A percentile compares a stretch with the other conserved stretches of the same genome.
These are phyloP conservation scores for Oscheius sp. DNA, from an alignment of 2,888 invertebrate genomes.

Conservation along the genomic window DNA sequence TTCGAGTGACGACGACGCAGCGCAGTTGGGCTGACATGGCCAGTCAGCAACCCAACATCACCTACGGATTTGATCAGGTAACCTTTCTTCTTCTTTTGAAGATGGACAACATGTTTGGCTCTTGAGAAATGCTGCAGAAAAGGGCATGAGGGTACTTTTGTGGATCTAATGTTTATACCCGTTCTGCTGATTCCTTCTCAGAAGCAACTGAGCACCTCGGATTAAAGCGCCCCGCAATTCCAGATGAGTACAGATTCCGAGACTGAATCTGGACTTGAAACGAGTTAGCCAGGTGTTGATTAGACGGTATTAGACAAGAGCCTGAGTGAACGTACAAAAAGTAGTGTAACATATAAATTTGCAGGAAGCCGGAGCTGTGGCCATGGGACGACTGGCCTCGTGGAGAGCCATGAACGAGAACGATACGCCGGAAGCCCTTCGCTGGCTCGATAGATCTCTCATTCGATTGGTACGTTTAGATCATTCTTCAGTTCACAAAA, in stretches of 20 bases:
- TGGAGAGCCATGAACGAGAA: slow-evolving; percentile 87
- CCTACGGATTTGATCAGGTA: slow-evolving; percentile 77
- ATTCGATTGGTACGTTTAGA: slow-evolving; percentile 84
- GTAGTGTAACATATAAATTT: slow-evolving; percentile 78
- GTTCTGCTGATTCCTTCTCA: slow-evolving; percentile 92
- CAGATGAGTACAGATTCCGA: too few species aligned
- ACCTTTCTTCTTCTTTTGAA: neutral
- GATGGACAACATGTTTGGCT: neutral
- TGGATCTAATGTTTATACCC: too few species aligned
- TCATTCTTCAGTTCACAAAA: neutral
- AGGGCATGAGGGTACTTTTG: too few species aligned
- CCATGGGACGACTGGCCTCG: slow-evolving; percentile 95
- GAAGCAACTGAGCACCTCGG: slow-evolving; percentile 94
- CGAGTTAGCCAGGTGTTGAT: neutral
- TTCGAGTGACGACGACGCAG: slow-evolving; percentile 95
- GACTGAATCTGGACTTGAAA: slow-evolving; percentile 72
- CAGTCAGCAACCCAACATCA: slow-evolving; percentile 75
- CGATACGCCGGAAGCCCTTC: slow-evolving; percentile 90
- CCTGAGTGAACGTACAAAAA: neutral
- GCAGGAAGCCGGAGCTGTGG: slow-evolving; percentile 96
- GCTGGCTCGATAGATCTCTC: slow-evolving; percentile 98
- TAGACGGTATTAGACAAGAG: neutral
- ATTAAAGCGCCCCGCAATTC: too few species aligned
- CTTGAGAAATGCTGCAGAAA: too few species aligned
- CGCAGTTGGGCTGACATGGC: slow-evolving; percentile 96